phyloP scores from a whole-genome alignment of 1,140 invertebrate genomes.

The Plectus sambesii region DNA sequence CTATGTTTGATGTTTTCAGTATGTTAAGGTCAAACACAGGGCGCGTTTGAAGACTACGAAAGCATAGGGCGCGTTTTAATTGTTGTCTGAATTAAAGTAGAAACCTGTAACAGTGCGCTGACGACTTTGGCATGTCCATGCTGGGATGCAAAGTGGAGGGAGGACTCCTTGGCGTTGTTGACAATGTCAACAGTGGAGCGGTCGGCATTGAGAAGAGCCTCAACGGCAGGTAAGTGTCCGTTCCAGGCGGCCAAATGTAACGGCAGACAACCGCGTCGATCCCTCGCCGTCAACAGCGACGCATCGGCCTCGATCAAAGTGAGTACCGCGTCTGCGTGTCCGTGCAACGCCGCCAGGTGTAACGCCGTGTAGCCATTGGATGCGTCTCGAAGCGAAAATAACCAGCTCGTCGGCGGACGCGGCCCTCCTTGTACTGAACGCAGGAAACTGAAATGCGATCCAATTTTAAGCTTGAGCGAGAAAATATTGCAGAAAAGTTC shows the following conservation, averaged over 20 bases:
- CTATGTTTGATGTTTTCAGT: too few species aligned
- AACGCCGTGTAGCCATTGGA: constrained; percentile 79
- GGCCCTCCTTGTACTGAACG: too few species aligned
- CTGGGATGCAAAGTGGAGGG: constrained; percentile 82
- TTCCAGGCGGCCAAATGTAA: constrained; percentile 79
- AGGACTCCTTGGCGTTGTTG: constrained; percentile 83
- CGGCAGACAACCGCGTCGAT: constrained; percentile 72
- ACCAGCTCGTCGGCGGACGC: constrained; percentile 25
- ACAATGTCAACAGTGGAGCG: constrained; percentile 48
- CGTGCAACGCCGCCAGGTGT: constrained; percentile 84
- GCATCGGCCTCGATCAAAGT: constrained; percentile 66
- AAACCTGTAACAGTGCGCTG: constrained; percentile 60
- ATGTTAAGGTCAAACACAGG: too few species aligned
- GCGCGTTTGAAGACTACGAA: too few species aligned
- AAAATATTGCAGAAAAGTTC: too few species aligned
- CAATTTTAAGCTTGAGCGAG: constrained; percentile 1
- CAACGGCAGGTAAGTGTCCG: constrained; percentile 56
- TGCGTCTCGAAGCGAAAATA: constrained; percentile 25
- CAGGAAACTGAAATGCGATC: constrained; percentile 23
- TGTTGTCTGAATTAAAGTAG: not conserved
- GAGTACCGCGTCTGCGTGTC: constrained; percentile 63
- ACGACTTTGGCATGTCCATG: constrained; percentile 84
- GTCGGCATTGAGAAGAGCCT: constrained; percentile 29
- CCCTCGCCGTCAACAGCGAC: constrained; percentile 65
- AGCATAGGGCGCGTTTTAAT: too few species aligned